Evolutionary conservation across 1,140 invertebrate genomes (phyloP).

Genomic region (Diuraphis noxia): DNA sequence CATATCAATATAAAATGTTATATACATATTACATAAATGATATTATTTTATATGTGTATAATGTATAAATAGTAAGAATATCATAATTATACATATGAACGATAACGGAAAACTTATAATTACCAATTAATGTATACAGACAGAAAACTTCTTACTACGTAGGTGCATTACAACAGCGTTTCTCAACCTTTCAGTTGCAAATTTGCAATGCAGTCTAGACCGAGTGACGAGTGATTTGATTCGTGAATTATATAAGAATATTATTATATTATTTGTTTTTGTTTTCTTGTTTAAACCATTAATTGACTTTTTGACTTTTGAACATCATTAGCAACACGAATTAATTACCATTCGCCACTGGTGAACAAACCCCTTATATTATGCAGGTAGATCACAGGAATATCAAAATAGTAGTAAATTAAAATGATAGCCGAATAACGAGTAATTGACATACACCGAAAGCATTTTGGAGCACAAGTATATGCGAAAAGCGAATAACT

Average conservation of each 20-base stretch:
- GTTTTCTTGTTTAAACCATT: background rate
- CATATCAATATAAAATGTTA: background rate
- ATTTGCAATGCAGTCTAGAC: background rate
- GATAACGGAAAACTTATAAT: background rate
- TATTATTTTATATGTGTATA: background rate
- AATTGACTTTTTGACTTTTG: background rate
- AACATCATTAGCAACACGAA: background rate
- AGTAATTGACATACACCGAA: background rate
- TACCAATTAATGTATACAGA: background rate
- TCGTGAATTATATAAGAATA: background rate
- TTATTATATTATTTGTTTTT: background rate
- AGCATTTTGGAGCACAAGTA: background rate
- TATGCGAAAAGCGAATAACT: background rate
- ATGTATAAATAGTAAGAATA: background rate
- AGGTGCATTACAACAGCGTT: background rate
- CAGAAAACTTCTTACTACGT: background rate
- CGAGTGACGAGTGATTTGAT: background rate
- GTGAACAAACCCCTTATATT: background rate
- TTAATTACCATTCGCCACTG: background rate
- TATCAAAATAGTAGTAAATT: background rate
- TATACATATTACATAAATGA: background rate
- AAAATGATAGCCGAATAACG: background rate
- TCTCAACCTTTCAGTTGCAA: background rate
- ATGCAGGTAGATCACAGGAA: background rate
- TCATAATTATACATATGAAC: background rate